These are phyloP conservation scores for Ciconia stormi DNA, from an alignment of 2,113 vertebrate genomes.

Conservation along the genomic window DNA sequence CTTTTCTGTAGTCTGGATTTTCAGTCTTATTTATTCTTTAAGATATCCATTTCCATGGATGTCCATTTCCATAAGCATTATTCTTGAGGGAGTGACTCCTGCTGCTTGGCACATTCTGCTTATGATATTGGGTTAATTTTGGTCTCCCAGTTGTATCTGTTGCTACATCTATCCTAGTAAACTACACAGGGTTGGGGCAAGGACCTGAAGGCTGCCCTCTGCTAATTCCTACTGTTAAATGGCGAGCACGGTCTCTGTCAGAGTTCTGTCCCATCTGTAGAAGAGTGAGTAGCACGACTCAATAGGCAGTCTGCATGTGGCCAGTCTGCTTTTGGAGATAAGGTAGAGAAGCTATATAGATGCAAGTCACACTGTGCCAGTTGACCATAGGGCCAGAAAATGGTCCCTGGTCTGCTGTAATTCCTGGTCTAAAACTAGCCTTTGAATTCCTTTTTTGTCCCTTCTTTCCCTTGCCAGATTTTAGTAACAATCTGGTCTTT, in stretches of 20 bases:
- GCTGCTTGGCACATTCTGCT: background rate
- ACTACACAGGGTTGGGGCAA: background rate
- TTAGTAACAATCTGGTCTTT: background rate
- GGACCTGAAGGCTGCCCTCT: background rate
- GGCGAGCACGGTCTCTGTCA: background rate
- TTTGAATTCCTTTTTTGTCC: background rate
- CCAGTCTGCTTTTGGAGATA: background rate
- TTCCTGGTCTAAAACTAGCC: background rate
- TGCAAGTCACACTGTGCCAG: background rate
- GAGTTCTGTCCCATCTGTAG: background rate
- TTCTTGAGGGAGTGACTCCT: background rate
- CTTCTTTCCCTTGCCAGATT: background rate
- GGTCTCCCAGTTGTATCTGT: background rate
- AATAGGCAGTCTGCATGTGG: background rate
- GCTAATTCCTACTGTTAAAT: background rate
- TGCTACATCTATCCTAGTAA: background rate
- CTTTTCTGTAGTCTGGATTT: slow-evolving; percentile 6
- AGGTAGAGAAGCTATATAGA: background rate
- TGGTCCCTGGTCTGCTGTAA: background rate
- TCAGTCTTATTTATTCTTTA: background rate
- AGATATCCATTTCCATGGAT: background rate
- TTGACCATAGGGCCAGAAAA: background rate
- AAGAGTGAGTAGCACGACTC: background rate
- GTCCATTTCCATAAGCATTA: background rate
- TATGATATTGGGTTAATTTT: background rate